A percentile compares a stretch with the other conserved stretches of the same genome.
phyloP scores from a whole-genome alignment of 1,140 invertebrate genomes.

The Laupala kohalensis region DNA sequence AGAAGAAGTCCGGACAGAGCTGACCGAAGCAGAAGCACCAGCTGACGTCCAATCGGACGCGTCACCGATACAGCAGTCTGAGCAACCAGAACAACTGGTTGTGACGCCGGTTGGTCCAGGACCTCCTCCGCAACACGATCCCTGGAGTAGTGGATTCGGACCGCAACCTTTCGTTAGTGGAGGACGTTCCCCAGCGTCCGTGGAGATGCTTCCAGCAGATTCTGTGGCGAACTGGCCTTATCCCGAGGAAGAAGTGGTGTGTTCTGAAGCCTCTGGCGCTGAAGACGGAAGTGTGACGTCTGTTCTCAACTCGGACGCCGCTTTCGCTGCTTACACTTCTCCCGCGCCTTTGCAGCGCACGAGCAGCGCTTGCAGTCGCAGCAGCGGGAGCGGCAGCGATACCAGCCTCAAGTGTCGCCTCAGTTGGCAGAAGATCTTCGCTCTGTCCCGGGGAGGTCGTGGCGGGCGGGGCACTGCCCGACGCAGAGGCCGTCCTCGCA shows the following conservation, averaged over 20 bases:
- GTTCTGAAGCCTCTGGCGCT: no score
- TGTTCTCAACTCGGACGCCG: background rate
- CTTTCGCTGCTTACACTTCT: background rate
- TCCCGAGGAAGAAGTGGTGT: slow-evolving; percentile 10
- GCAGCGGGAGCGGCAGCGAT: background rate
- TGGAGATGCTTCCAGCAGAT: slow-evolving; percentile 1
- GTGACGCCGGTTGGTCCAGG: no score
- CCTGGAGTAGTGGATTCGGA: background rate
- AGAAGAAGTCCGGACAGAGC: background rate
- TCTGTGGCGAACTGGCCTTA: slow-evolving; percentile 13
- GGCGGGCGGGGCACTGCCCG: no score
- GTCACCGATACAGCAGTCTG: background rate
- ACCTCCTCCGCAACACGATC: background rate
- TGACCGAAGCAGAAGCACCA: background rate
- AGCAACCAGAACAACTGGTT: background rate
- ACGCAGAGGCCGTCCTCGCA: no score
- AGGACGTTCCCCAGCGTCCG: background rate
- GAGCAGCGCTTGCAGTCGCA: background rate
- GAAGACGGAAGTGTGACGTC: background rate
- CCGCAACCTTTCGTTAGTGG: background rate
- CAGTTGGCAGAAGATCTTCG: slow-evolving; percentile 9
- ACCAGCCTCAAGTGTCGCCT: slow-evolving; percentile 1
- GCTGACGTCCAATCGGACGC: background rate
- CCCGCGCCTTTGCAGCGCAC: no score
- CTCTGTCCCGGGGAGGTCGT: background rate